Base-by-base conservation (phyloP, 2,888 invertebrate genomes). In the Stenodema calcarata region DNA sequence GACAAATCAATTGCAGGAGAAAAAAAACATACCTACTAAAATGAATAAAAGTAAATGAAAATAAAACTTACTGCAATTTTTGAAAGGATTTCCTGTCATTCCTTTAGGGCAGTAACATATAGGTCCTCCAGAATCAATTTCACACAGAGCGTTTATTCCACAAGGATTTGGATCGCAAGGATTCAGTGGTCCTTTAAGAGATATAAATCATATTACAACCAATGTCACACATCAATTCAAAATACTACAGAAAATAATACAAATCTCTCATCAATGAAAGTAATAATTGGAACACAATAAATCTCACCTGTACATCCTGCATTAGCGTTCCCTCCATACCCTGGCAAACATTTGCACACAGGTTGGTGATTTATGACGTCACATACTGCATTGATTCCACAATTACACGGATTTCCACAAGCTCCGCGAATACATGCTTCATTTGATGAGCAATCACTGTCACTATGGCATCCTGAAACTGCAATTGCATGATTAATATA, bases 41-140 rank as follows among this genome's bases (percentile, higher is more conserved):
- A 50, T 76, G 11, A 27, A 87, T 42, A 54, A 50, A 76, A 79
- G 50, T 78, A 69, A 27, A 73, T 42, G 27, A 73, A 1, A 62
- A 28, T 27, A 81, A 54, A 70, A 95, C 96, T 93, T 94, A 97
- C 97, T 96, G 94, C 97, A 97, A 92, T 94, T 95, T 90, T 95
- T 94, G 91, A 97, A 97, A 70, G 97, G 97, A 93, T 97, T 97
- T 91, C 97, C 97, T 3, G 97, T 97, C 88, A 96, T 92, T 88
- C 96, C 97, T 91, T 95, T 96, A 0, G 97, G 97, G 90, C 97
- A 97, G 92, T 93, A 96, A 90, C 97, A 98, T 89, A 97, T 95
- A 1, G 97, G 97, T 91, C 95, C 95, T 81, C 96, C 97, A 89
- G 95, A 94, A 89, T 96, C 96, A 80, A 94, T 93, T 92, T 96